A percentile compares a stretch with the other conserved stretches of the same genome.
Conservation (phyloP, 2,888 invertebrate species). For the Cartodere bifasciata region DNA sequence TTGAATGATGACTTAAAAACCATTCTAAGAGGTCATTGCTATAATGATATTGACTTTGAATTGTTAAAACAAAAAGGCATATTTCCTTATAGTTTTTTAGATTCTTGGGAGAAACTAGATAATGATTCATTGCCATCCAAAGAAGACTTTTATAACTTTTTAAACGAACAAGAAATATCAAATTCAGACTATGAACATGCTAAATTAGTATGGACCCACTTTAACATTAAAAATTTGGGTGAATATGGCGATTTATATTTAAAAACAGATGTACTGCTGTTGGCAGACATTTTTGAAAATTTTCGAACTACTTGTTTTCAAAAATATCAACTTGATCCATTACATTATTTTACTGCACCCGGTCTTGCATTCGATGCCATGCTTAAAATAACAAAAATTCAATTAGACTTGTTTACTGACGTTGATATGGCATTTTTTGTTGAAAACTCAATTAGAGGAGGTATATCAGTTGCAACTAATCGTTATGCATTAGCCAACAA, state of each 20-base stretch:
- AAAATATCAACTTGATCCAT: slow-evolving; percentile 23
- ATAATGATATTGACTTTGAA: too few species aligned
- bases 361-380: slow-evolving; percentile 21
- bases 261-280: slow-evolving; percentile 26
- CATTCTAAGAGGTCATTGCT: too few species aligned
- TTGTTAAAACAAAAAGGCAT: too few species aligned
- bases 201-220: slow-evolving; percentile 23
- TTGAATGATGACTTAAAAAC: too few species aligned
- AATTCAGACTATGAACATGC: too few species aligned
- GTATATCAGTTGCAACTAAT: slow-evolving; percentile 20
- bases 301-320: too few species aligned
- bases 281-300: slow-evolving; percentile 29
- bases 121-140: too few species aligned
- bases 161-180: too few species aligned
- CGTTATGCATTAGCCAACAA: slow-evolving; percentile 27
- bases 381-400: slow-evolving; percentile 18
- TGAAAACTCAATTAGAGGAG: slow-evolving; percentile 23
- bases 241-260: slow-evolving; percentile 28
- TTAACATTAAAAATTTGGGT: slow-evolving; percentile 22
- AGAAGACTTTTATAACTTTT: too few species aligned
- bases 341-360: slow-evolving; percentile 21
- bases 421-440: slow-evolving; percentile 23
- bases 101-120: too few species aligned
- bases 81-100: too few species aligned
- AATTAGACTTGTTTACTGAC: slow-evolving; percentile 22